These are phyloP conservation scores for Alentia gelatinosa DNA, from an alignment of 2,888 invertebrate species.

Conservation along the genomic window DNA sequence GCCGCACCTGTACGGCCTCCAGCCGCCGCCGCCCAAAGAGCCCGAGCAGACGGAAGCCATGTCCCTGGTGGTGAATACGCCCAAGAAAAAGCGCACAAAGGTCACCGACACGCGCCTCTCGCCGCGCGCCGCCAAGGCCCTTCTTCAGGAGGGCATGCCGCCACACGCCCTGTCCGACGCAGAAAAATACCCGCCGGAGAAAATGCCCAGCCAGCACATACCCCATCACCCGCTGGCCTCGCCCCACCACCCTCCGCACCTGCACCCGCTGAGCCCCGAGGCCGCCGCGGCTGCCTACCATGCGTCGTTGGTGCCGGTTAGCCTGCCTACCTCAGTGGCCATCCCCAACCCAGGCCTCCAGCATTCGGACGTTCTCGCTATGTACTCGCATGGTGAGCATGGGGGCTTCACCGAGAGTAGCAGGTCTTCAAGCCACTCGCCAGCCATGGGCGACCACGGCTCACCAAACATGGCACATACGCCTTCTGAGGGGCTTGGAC, in stretches of 20 bases:
- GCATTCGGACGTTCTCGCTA: conserved; percentile 75
- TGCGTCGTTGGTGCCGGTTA: conserved; percentile 80
- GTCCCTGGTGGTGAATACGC: conserved; percentile 93
- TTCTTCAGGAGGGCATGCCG: conserved; percentile 79
- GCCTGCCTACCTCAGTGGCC: conserved; percentile 96
- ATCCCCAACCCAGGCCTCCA: conserved; percentile 97
- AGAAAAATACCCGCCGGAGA: conserved; percentile 48
- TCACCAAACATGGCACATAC: conserved; percentile 72
- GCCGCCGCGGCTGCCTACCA: conserved; percentile 83
- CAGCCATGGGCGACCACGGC: conserved; percentile 69
- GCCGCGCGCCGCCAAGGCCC: conserved; percentile 76
- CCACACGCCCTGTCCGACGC: conserved; percentile 65
- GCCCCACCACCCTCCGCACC: conserved; percentile 35
- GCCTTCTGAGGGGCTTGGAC: conserved; percentile 59
- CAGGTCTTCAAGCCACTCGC: conserved; percentile 69
- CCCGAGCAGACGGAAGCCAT: conserved; percentile 87
- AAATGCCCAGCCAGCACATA: background rate
- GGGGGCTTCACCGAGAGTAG: conserved; percentile 52
- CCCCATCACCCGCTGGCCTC: background rate
- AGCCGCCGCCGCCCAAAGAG: conserved; percentile 61
- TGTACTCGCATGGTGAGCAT: conserved; percentile 79
- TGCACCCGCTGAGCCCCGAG: conserved; percentile 66
- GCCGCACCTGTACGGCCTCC: conserved; percentile 61
- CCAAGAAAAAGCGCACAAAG: conserved; percentile 98
- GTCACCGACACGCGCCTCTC: conserved; percentile 85